Percentiles rank a stretch among this genome's conserved stretches.
These are phyloP conservation scores for Coryphaenoides rupestris DNA, from an alignment of 2,113 vertebrate species.

Conservation along the genomic window DNA sequence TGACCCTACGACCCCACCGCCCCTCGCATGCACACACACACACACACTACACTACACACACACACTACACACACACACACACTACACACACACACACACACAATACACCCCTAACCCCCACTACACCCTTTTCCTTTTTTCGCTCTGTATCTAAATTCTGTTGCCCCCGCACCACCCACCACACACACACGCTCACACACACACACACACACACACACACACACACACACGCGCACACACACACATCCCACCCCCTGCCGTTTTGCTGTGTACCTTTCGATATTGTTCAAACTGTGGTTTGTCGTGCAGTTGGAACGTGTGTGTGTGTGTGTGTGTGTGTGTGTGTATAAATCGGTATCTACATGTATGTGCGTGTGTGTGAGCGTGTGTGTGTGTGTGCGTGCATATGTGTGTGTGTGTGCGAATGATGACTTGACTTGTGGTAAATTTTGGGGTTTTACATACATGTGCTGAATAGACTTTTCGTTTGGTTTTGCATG, in stretches of 20 bases:
- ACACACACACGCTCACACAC: no score
- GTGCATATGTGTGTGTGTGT: constrained; percentile 66
- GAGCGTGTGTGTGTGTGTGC: constrained; percentile 52
- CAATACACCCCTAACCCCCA: no score
- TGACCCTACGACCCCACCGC: no score
- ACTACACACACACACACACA: no score
- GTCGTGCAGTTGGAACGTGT: constrained; percentile 61
- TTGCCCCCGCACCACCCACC: no score
- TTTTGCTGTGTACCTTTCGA: constrained; percentile 59
- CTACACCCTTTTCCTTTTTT: constrained; percentile 25
- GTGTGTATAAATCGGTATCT: no score
- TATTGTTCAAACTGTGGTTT: constrained; percentile 69
- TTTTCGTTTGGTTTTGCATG: constrained; percentile 81
- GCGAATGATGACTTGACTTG: constrained; percentile 62
- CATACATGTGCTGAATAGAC: constrained; percentile 34
- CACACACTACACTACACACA: constrained; percentile 19
- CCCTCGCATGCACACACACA: no score
- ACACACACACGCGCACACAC: no score
- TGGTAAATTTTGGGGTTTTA: constrained; percentile 66
- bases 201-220: no score
- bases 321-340: constrained; percentile 11
- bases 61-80: no score
- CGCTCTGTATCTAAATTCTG: constrained; percentile 18
- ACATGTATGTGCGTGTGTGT: no score
- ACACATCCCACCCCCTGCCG: constrained; percentile 7